Percentiles rank a stretch among this genome's conserved stretches.
Evolutionary conservation across 2,113 vertebrate genomes (phyloP).

Genomic region (Entelurus aequoreus): DNA sequence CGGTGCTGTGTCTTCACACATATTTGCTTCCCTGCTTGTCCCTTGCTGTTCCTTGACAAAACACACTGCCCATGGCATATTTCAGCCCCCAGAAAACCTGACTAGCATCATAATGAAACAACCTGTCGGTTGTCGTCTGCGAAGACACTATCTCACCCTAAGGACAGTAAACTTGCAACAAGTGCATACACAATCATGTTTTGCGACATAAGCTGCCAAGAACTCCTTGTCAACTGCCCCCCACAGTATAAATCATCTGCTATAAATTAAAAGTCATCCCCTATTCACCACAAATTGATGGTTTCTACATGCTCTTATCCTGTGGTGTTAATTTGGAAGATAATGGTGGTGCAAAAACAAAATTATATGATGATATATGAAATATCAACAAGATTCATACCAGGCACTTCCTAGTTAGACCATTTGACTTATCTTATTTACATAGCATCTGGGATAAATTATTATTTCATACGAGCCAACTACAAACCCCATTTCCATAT

Average conservation of each 20-base stretch:
- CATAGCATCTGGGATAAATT: too few species aligned
- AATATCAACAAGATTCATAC: too few species aligned
- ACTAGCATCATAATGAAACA: conserved; percentile 21
- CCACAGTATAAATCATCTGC: not conserved
- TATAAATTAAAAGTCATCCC: not conserved
- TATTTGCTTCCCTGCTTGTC: conserved; percentile 8
- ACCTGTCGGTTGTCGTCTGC: not conserved
- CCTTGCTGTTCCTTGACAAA: conserved; percentile 18
- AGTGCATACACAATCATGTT: not conserved
- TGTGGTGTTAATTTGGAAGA: not conserved
- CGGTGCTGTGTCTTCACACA: not conserved
- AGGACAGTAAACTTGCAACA: not conserved
- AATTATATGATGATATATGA: too few species aligned
- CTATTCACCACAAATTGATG: not conserved
- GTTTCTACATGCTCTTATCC: not conserved
- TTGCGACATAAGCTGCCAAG: not conserved
- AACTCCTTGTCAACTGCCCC: not conserved
- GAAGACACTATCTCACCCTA: not conserved
- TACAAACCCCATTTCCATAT: too few species aligned
- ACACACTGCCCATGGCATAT: conserved; percentile 13
- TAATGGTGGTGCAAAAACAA: not conserved
- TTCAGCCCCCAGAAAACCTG: conserved; percentile 2
- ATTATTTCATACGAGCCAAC: too few species aligned
- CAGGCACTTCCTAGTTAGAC: too few species aligned
- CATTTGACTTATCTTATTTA: too few species aligned